phyloP scores from a whole-genome alignment of 2,113 vertebrate genomes.

The Thalassoma bifasciatum region DNA sequence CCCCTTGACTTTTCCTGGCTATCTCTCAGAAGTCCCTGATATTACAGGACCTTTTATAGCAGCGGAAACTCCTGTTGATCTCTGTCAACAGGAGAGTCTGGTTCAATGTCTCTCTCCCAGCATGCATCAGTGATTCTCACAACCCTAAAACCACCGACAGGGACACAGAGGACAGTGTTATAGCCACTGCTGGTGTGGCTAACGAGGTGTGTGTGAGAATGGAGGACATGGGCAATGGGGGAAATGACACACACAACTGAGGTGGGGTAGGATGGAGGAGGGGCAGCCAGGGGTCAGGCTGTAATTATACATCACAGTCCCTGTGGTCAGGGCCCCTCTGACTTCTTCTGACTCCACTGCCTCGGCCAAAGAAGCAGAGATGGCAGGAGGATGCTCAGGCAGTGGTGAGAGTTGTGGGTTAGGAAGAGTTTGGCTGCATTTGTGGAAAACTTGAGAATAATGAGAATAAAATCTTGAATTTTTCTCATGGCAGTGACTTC shows the following conservation, averaged over 20 bases:
- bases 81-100: conserved; percentile 62
- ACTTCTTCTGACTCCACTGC: conserved; percentile 39
- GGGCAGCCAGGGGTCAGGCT: conserved; percentile 66
- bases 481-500: background rate
- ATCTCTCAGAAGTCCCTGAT: conserved; percentile 43
- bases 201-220: conserved; percentile 67
- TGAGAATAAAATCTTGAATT: background rate
- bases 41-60: conserved; percentile 55
- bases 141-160: conserved; percentile 51
- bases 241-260: conserved; percentile 56
- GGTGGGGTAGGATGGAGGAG: conserved; percentile 37
- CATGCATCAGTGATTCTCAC: conserved; percentile 56
- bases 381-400: conserved; percentile 23
- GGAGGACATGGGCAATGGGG: conserved; percentile 37
- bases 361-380: conserved; percentile 39
- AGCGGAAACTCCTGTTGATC: conserved; percentile 46
- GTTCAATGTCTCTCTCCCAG: conserved; percentile 56
- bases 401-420: background rate
- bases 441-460: conserved; percentile 2
- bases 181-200: conserved; percentile 58
- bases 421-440: background rate
- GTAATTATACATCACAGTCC: conserved; percentile 81
- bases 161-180: conserved; percentile 37
- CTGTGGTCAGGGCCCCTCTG: conserved; percentile 66
- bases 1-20: conserved; percentile 25